These are phyloP conservation scores for Parazoanthus atlanticus DNA, from an alignment of 92 coral and sea anemone species.

Conservation along the genomic window DNA sequence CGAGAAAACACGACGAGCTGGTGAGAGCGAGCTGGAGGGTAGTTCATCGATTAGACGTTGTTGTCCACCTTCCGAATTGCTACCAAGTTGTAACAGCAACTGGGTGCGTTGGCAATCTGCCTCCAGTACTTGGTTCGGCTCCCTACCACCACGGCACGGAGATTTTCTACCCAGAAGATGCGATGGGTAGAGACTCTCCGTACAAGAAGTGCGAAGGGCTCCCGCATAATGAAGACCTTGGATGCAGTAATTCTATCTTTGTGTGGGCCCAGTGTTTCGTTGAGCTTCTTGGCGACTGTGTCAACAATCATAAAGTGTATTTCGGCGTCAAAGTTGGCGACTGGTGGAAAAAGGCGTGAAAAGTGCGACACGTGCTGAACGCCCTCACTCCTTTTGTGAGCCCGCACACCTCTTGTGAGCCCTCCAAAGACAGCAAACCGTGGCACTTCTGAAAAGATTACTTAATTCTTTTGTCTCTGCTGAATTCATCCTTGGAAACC, in stretches of 20 bases:
- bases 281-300: conserved; percentile 3
- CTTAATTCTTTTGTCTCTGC: too few species aligned
- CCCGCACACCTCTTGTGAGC: too few species aligned
- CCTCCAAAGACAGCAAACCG: too few species aligned
- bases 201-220: conserved; percentile 5
- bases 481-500: too few species aligned
- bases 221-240: conserved; percentile 45
- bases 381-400: too few species aligned
- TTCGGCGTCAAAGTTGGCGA: conserved; percentile 39
- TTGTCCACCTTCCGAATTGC: conserved; percentile 42
- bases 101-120: not conserved
- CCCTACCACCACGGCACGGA: too few species aligned
- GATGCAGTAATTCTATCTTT: conserved; percentile 29
- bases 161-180: not conserved
- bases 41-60: conserved; percentile 36
- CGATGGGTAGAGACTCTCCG: too few species aligned
- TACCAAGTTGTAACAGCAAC: not conserved
- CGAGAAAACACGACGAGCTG: conserved; percentile 43
- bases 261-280: too few species aligned
- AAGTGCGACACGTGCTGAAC: not conserved
- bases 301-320: conserved; percentile 33
- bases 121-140: too few species aligned
- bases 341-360: conserved; percentile 20
- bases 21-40: conserved; percentile 53
- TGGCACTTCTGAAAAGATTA: too few species aligned